Evolutionary conservation across 2,888 invertebrate genomes (phyloP).

Genomic region (Drosophila limbata): DNA sequence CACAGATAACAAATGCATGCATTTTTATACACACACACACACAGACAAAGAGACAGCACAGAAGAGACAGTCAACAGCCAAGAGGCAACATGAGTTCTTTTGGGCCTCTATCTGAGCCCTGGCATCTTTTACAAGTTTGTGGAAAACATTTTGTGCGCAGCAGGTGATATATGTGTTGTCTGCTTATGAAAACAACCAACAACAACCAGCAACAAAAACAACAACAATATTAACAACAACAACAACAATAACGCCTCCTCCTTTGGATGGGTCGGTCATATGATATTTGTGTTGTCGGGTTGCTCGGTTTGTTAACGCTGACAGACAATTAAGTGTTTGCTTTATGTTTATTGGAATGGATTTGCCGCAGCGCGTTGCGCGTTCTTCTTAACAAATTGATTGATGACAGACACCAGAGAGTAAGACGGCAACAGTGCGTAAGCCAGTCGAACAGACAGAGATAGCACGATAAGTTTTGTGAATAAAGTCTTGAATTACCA

Average conservation of each 20-base stretch:
- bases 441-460: slow-evolving; percentile 1
- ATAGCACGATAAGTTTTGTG: slow-evolving; percentile 38
- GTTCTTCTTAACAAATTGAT: slow-evolving; percentile 76
- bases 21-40: slow-evolving; percentile 56
- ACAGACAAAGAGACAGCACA: not conserved
- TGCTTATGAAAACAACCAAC: slow-evolving; percentile 60
- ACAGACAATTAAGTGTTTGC: slow-evolving; percentile 82
- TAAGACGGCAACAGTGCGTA: not conserved
- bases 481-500: slow-evolving; percentile 60
- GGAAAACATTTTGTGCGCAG: slow-evolving; percentile 79
- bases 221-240: slow-evolving; percentile 22
- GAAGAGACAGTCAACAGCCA: slow-evolving; percentile 26
- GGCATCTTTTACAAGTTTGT: slow-evolving; percentile 80
- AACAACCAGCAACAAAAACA: slow-evolving; percentile 29
- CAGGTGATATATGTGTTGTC: slow-evolving; percentile 79
- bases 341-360: slow-evolving; percentile 81
- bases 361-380: slow-evolving; percentile 54
- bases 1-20: slow-evolving; percentile 77
- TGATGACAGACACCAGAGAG: slow-evolving; percentile 67
- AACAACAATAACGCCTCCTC: slow-evolving; percentile 60
- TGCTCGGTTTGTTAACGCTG: slow-evolving; percentile 80
- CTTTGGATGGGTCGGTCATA: slow-evolving; percentile 60
- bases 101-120: slow-evolving; percentile 65
- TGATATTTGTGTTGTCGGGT: slow-evolving; percentile 79
- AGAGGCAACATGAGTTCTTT: slow-evolving; percentile 62